Percentiles rank a stretch among this genome's conserved stretches.
Evolutionary conservation across 2,888 invertebrate genomes (phyloP).

Genomic region (Corbicula japonica): DNA sequence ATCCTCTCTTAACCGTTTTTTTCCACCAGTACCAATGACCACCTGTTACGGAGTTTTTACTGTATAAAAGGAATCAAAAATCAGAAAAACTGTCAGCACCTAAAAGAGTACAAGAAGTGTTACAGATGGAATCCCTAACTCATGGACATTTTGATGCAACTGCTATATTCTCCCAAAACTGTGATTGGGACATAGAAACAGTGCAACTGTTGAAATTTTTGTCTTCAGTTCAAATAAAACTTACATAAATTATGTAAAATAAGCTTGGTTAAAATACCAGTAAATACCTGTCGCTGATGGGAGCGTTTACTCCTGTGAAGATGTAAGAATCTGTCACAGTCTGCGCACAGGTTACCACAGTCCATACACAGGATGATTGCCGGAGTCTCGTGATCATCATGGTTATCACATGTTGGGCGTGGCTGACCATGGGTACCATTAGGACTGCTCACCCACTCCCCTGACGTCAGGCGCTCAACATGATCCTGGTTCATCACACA

Average conservation of each 20-base stretch:
- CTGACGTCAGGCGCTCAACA: conserved; percentile 93
- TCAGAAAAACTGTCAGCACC: too few species aligned
- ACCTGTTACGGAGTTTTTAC: too few species aligned
- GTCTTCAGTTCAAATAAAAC: too few species aligned
- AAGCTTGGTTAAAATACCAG: neutral
- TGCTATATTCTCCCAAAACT: too few species aligned
- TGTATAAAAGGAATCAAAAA: too few species aligned
- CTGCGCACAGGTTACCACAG: conserved; percentile 97
- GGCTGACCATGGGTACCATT: conserved; percentile 88
- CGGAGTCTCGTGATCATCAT: conserved; percentile 97
- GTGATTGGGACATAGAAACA: too few species aligned
- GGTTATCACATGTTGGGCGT: conserved; percentile 96
- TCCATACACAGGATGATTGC: conserved; percentile 96
- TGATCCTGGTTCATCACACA: conserved; percentile 97
- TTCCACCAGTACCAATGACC: too few species aligned
- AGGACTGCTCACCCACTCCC: conserved; percentile 90
- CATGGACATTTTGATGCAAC: too few species aligned
- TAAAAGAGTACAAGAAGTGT: too few species aligned
- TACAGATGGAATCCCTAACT: too few species aligned
- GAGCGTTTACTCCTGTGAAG: conserved; percentile 94
- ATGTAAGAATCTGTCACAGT: conserved; percentile 98
- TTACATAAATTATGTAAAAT: neutral
- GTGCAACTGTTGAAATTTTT: too few species aligned
- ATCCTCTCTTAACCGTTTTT: too few species aligned
- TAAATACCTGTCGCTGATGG: conserved; percentile 91